Conservation (phyloP, 1,140 invertebrate genomes). For the Drosophila tsacasi region DNA sequence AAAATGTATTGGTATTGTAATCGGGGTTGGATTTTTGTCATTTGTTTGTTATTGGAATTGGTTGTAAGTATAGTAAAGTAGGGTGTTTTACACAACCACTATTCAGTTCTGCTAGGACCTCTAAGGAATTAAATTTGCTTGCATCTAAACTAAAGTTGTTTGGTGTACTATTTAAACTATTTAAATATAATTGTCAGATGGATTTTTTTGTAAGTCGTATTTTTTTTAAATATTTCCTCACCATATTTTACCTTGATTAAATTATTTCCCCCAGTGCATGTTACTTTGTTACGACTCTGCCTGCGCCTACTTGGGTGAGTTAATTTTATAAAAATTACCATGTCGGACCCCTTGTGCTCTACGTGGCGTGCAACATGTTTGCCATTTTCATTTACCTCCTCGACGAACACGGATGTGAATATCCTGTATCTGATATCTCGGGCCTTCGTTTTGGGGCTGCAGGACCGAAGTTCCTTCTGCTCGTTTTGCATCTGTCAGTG, state of each 20-base stretch:
- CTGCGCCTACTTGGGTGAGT: slow-evolving; percentile 66
- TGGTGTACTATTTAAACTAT: no score
- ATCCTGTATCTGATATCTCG: slow-evolving; percentile 37
- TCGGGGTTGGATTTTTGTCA: neutral
- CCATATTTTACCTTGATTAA: neutral
- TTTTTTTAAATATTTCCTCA: no score
- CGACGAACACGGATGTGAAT: neutral
- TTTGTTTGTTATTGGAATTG: slow-evolving; percentile 5
- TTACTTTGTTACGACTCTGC: slow-evolving; percentile 20
- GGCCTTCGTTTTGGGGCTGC: slow-evolving; percentile 47
- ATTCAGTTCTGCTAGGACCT: neutral
- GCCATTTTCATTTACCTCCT: slow-evolving; percentile 63
- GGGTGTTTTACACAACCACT: neutral
- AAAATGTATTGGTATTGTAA: slow-evolving; percentile 12
- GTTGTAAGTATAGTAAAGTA: neutral
- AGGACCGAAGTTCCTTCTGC: slow-evolving; percentile 27
- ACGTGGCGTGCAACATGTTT: slow-evolving; percentile 67
- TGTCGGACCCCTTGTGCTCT: slow-evolving; percentile 49
- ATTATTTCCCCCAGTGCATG: slow-evolving; percentile 44
- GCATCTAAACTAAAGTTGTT: no score
- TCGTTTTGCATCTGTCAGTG: slow-evolving; percentile 81
- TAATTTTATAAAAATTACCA: slow-evolving; percentile 80
- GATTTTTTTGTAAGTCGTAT: no score
- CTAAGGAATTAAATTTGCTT: neutral
- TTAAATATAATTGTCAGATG: no score